Evolutionary conservation across 2,113 vertebrate species (phyloP).

Genomic region (Sinocyclocheilus anshuiensis): DNA sequence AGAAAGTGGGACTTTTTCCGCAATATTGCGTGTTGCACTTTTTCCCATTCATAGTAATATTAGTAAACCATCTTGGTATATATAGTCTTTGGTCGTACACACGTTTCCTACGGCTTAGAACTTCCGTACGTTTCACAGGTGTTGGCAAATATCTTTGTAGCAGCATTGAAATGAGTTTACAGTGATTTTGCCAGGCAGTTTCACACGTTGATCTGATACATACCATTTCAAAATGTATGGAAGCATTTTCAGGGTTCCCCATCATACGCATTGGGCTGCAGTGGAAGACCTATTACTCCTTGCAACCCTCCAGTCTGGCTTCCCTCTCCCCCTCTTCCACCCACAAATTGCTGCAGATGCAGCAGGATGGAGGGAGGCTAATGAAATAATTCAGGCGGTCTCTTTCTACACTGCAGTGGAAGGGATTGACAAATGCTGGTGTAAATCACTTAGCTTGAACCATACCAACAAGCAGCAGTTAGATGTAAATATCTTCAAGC

Average conservation of each 20-base stretch:
- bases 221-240: neutral
- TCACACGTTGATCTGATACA: neutral
- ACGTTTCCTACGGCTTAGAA: too few relatives aligned
- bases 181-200: too few relatives aligned
- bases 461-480: neutral
- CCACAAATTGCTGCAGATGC: constrained; percentile 40
- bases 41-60: too few relatives aligned
- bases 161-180: neutral
- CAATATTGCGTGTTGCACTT: neutral
- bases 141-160: neutral
- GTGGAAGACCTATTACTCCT: constrained; percentile 24
- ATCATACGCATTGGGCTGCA: neutral
- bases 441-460: neutral
- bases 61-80: too few relatives aligned
- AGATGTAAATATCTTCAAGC: constrained; percentile 14
- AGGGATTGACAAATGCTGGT: constrained; percentile 1
- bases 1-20: neutral
- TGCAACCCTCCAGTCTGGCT: constrained; percentile 10
- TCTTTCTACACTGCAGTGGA: constrained; percentile 27
- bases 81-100: neutral
- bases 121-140: neutral
- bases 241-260: neutral
- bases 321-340: constrained; percentile 15
- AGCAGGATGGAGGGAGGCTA: constrained; percentile 29
- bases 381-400: constrained; percentile 23